Percentiles rank a stretch among this genome's conserved stretches.
Evolutionary conservation across 2,113 vertebrate genomes (phyloP).

Genomic region (Corythornis madagascariensis): DNA sequence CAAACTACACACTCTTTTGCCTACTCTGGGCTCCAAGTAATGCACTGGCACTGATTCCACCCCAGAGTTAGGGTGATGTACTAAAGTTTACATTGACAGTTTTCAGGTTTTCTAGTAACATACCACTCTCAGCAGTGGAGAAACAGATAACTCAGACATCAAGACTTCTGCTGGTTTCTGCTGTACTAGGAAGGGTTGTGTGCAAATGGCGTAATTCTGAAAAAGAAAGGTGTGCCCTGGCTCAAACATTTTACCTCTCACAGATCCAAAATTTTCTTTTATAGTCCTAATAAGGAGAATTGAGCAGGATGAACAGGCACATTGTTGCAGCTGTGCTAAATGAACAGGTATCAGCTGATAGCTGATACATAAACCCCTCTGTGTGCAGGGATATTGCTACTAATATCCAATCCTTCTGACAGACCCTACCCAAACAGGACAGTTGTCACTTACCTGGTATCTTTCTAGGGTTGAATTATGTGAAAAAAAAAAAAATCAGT

Average conservation of each 20-base stretch:
- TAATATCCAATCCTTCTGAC: neutral
- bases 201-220: neutral
- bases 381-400: neutral
- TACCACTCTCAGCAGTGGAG: neutral
- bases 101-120: neutral
- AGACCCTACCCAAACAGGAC: neutral
- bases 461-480: neutral
- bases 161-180: neutral
- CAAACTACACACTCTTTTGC: neutral
- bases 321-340: neutral
- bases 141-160: neutral
- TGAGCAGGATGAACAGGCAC: neutral
- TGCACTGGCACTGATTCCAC: neutral
- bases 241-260: neutral
- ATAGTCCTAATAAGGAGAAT: neutral
- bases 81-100: neutral
- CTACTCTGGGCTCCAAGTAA: neutral
- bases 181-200: neutral
- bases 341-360: neutral
- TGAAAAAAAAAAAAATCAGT: neutral
- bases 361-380: neutral
- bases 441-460: neutral
- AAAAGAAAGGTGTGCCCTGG: neutral
- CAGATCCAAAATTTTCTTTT: neutral
- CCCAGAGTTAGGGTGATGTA: neutral